Base-by-base conservation (phyloP, 2,797 vertebrate genomes). In the Rhabdophis nuchalis region DNA sequence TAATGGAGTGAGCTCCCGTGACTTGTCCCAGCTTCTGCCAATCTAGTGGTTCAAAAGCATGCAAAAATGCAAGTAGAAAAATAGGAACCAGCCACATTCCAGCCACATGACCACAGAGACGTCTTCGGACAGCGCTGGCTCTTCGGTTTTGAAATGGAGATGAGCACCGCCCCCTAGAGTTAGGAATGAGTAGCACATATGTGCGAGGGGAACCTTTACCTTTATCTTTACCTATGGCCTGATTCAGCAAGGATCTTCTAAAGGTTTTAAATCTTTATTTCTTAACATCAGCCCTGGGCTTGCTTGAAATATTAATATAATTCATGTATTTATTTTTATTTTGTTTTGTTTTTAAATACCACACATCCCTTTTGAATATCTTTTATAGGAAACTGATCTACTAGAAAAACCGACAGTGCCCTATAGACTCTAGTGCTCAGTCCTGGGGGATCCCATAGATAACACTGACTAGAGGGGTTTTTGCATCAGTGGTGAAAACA, bases 341-440 rank as follows among this genome's bases (percentile, higher is more conserved):
- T 64, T n/a, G 29, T 72, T 36, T 64, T n/a, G 29, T 41, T 77
- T 77, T 41, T 77, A 41, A 20, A 86, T 18, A n/a, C 8, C 27
- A 29, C 1, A 1, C 12, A n/a, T 53, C 50, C 14, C 29, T 53
- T 86, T 86, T 82, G 20, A 46, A 82, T 82, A 46, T 46, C 16
- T 92, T 61, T 8, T 90, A 94, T 57, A 90, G 58, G 89, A 91
- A 92, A 32, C 12, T 46, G 32, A 60, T 58, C 32, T 23, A 56
- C 12, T 88, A 36, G 32, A 41, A 29, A 85, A 36, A 58, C n/a
- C 36, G 36, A 25, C 72, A 82, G 9, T 82, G 72, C 10, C 72
- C 36, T 82, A 82, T 25, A 46, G 20, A 41, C 18, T 82, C 20
- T 25, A 25, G 9, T 41, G 18, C 10, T 86, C 1, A 20, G 7